phyloP scores from a whole-genome alignment of 2,888 invertebrate genomes.

The Ceraclea dissimilis region DNA sequence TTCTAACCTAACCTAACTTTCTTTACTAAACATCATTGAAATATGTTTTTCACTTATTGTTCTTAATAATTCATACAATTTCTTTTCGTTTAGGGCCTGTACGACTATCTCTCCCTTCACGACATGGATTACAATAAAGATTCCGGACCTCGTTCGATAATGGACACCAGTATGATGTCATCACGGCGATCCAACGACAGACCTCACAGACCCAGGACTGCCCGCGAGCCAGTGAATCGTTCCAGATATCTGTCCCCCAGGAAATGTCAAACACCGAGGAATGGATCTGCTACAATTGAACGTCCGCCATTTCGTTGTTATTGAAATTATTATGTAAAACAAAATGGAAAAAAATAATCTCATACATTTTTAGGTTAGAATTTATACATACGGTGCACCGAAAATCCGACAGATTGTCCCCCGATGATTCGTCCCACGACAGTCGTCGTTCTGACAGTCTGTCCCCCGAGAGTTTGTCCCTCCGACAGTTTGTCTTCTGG shows the following conservation, averaged over 20 bases:
- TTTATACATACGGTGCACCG: too few relatives aligned
- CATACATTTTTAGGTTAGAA: too few relatives aligned
- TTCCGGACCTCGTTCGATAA: constrained; percentile 21
- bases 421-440: too few relatives aligned
- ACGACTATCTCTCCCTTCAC: constrained; percentile 24
- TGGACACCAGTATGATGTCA: constrained; percentile 8
- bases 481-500: too few relatives aligned
- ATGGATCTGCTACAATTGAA: constrained; percentile 19
- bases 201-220: constrained; percentile 22
- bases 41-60: too few relatives aligned
- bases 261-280: constrained; percentile 24
- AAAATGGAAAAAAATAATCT: too few relatives aligned
- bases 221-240: constrained; percentile 16
- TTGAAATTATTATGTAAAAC: neutral
- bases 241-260: constrained; percentile 17
- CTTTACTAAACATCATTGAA: too few relatives aligned
- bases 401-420: too few relatives aligned
- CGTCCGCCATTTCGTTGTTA: constrained; percentile 22
- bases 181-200: constrained; percentile 8
- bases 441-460: too few relatives aligned
- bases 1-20: too few relatives aligned
- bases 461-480: too few relatives aligned
- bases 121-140: constrained; percentile 20
- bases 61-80: neutral
- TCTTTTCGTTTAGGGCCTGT: constrained; percentile 15